Evolutionary conservation across 2,113 vertebrate species (phyloP), one percentile per base, ranked within the genome.

Genomic region (Ophiodon elongatus): DNA sequence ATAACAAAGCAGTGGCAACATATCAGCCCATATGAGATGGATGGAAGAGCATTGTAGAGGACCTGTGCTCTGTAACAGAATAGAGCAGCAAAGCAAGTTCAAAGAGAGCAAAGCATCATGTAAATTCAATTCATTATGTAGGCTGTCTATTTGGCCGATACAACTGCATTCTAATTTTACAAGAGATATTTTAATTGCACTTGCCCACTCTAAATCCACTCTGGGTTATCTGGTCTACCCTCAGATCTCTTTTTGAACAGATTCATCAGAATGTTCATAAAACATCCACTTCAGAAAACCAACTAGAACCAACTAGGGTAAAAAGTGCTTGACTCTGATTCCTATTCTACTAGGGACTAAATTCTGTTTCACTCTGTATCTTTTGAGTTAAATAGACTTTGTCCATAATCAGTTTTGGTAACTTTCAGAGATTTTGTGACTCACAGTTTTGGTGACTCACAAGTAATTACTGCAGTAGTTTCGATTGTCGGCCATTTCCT

Each of bases 101-200:
- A 33, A 19, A 39, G 10, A 65, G 41, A 67, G 1, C 39, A 63
- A 66, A 1, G 29, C 45, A 37, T 59, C 47, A 52, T 67, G 60
- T 35, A 60, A 27, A 66, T 43, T 8, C 10, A 33, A 1, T 31
- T 72, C 10, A 63, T 66, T 41, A 67, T 59, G 29, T 10, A 33
- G 8, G 35, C 50, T 29, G 14, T 77, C 13, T 43, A 29, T 7
- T 64, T 11, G n/a, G 25, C 45, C 52, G 56, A 37, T 33, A n/a
- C 3, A 59, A n/a, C 31, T 15, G 54, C 0, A 57, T 19, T 73
- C 33, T n/a, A 45, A 29, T 74, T 74, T 67, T 29, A 69, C 59
- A 59, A 73, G 39, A 25, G 25, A 65, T 69, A 33, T 70, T 76
- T 85, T 73, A 85, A 84, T 45, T 81, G 81, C 33, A 4, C 23